Conservation (phyloP, 2,888 invertebrate species). For the Mystacides longicornis region DNA sequence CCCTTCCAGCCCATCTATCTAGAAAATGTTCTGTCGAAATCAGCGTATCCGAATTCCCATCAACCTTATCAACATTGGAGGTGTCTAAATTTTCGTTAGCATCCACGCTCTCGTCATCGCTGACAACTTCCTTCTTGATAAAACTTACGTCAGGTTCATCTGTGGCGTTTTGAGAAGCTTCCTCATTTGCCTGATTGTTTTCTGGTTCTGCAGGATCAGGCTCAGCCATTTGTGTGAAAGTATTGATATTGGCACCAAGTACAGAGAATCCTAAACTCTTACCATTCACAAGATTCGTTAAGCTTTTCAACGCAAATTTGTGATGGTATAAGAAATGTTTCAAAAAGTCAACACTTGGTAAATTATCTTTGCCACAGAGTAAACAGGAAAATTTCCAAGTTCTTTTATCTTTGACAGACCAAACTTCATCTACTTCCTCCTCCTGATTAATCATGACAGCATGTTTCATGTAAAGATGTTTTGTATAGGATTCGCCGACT, state of each 20-base stretch:
- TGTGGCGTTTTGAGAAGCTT: constrained; percentile 30
- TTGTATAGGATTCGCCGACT: constrained; percentile 38
- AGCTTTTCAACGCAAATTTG: constrained; percentile 43
- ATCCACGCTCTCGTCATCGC: constrained; percentile 29
- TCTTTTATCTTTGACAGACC: constrained; percentile 28
- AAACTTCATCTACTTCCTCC: constrained; percentile 35
- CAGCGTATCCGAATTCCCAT: constrained; percentile 12
- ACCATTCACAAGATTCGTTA: constrained; percentile 38
- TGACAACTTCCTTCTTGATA: constrained; percentile 30
- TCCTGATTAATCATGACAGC: constrained; percentile 35
- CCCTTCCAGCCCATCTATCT: constrained; percentile 35
- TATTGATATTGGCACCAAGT: constrained; percentile 39
- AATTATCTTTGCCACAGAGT: constrained; percentile 38
- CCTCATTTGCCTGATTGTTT: constrained; percentile 17
- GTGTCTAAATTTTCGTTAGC: constrained; percentile 3
- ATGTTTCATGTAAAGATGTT: constrained; percentile 42
- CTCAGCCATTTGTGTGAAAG: constrained; percentile 30
- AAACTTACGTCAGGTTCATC: constrained; percentile 24
- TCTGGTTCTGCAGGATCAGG: constrained; percentile 1
- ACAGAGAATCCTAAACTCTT: constrained; percentile 38
- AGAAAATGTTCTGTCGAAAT: constrained; percentile 16
- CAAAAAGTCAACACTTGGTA: constrained; percentile 34
- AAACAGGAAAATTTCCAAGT: constrained; percentile 35
- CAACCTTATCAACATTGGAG: constrained; percentile 10
- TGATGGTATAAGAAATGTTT: constrained; percentile 45